These are phyloP conservation scores for Pristionchus exspectatus DNA, from an alignment of 2,888 invertebrate species.

Conservation along the genomic window DNA sequence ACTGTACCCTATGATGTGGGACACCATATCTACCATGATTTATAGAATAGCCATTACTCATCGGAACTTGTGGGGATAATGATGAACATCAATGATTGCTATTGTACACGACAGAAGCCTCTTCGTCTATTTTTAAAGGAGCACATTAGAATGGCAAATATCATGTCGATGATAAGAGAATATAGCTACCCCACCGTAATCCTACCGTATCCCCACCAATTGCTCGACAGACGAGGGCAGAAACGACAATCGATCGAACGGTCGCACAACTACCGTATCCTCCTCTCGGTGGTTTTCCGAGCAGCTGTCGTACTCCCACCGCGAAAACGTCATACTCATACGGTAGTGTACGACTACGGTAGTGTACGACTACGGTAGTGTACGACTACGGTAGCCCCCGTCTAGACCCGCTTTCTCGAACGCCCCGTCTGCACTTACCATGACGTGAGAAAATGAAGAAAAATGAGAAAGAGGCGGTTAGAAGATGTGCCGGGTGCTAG, in stretches of 20 bases:
- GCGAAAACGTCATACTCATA: neutral
- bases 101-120: no score
- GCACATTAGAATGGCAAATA: no score
- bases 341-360: conserved; percentile 15
- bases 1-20: no score
- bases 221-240: conserved; percentile 21
- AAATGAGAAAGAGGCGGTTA: neutral
- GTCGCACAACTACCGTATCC: neutral
- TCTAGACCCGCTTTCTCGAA: neutral
- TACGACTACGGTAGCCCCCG: neutral
- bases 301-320: conserved; percentile 4
- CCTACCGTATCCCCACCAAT: neutral
- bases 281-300: neutral
- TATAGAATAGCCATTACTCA: no score
- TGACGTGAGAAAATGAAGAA: neutral
- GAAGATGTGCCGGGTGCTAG: neutral
- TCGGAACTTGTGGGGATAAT: no score
- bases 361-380: neutral
- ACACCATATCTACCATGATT: no score
- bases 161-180: no score
- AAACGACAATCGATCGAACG: conserved; percentile 11
- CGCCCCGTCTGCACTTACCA: neutral
- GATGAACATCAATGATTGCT: no score
- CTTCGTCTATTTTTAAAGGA: no score
- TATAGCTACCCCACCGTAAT: no score